A percentile compares a stretch with the other conserved stretches of the same genome.
phyloP scores from a whole-genome alignment of 2,113 vertebrate species.

The Sinocyclocheilus rhinocerous region DNA sequence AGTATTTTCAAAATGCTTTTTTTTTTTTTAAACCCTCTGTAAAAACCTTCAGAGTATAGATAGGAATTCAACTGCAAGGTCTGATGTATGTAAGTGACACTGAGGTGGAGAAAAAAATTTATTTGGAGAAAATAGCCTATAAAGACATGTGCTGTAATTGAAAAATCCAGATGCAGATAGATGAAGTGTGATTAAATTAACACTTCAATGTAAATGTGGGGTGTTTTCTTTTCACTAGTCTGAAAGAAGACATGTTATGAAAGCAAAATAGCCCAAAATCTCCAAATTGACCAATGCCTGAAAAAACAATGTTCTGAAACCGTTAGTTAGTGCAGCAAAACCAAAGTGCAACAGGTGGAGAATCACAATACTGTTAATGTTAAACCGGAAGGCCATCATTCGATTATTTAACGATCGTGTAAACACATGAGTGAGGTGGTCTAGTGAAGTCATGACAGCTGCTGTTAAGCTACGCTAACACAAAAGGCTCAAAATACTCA shows the following conservation, averaged over 20 bases:
- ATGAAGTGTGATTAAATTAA: not conserved
- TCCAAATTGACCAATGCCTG: not conserved
- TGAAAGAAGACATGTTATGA: not conserved
- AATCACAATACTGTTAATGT: not conserved
- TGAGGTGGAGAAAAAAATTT: not conserved
- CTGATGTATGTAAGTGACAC: not conserved
- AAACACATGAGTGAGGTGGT: not conserved
- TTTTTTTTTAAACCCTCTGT: no score
- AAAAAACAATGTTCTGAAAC: not conserved
- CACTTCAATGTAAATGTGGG: not conserved
- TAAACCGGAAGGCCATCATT: no score
- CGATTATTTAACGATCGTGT: not conserved
- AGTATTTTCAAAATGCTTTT: no score
- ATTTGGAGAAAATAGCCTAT: not conserved
- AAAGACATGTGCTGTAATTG: not conserved
- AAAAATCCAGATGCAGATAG: not conserved
- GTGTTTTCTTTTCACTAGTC: not conserved
- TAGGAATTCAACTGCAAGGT: not conserved
- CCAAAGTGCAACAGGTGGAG: not conserved
- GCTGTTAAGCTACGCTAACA: constrained; percentile 26
- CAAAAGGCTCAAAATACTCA: not conserved
- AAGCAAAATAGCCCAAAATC: not conserved
- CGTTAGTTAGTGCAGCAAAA: not conserved
- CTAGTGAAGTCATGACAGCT: not conserved
- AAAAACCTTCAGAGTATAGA: no score